Base-by-base conservation (phyloP, 2,888 invertebrate genomes). In the Heteromurus nitidus region DNA sequence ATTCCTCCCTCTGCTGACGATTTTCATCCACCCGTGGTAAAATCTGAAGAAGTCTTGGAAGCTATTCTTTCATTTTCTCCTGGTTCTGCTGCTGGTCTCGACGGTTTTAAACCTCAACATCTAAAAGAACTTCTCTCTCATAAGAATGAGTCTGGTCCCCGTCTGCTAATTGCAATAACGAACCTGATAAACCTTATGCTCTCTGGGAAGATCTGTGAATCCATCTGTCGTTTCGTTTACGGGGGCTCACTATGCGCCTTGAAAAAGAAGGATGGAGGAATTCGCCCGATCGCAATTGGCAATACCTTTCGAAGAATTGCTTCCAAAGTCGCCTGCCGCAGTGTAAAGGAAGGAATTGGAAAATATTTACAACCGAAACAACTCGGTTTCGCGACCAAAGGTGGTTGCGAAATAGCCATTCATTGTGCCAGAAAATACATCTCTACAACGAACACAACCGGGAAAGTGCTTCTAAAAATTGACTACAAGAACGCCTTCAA, bases 211-310 rank as follows among this genome's bases (percentile, higher is more conserved):
- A 44, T 73, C 20, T 31, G 31, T 20, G 20, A 2, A 5, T n/a
- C 3, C 9, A 13, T 65, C 26, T n/a, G 18, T 3, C 65, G 50
- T 13, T 20, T 47, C 26, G 18, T 75, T 9, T 75, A 53, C 24
- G 74, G 74, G 7, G 74, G 65, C 11, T n/a, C n/a, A 11, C 31
- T 75, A 1, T 50, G 20, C 18, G 65, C 75, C 13, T 22, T 75
- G 9, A 42, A 53, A 20, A 75, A 75, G 53, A 75, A 67, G 30
- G 65, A 42, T 26, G 75, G 75, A 3, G 74, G 74, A 1, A 47
- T 75, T 16, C 47, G 65, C 3, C 75, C 75, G 2, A 67, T 75
- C 30, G 75, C 65, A 13, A 22, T 75, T 2, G 75, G 65, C 11
- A 13, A 11, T 30, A 65, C 50, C 1, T 28, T 28, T 11, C 24